Evolutionary conservation across 1,140 invertebrate species (phyloP).

Genomic region (Drosophila bocki): DNA sequence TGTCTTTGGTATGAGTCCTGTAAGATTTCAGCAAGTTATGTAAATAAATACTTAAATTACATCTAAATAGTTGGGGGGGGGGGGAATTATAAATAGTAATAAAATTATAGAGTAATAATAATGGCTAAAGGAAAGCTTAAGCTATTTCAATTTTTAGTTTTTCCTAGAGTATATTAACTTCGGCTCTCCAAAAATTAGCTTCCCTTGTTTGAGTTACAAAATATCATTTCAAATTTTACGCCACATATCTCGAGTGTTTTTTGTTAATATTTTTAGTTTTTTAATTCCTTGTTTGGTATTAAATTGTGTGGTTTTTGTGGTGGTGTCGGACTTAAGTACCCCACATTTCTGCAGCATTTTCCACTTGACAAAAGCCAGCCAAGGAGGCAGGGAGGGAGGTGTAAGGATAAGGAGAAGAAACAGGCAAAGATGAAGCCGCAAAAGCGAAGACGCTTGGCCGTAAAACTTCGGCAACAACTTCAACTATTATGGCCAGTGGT

Average conservation of each 20-base stretch:
- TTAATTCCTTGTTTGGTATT: conserved; percentile 67
- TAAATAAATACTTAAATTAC: neutral
- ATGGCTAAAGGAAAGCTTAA: neutral
- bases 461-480: conserved; percentile 65
- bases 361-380: conserved; percentile 68
- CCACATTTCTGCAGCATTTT: conserved; percentile 76
- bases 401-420: conserved; percentile 11
- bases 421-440: conserved; percentile 71
- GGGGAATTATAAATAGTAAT: neutral
- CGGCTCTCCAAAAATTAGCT: neutral
- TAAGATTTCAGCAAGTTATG: neutral
- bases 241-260: conserved; percentile 8
- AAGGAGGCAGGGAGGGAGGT: conserved; percentile 2
- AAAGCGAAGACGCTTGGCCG: conserved; percentile 58
- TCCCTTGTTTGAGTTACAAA: conserved; percentile 27
- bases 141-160: neutral
- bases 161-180: neutral
- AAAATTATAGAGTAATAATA: neutral
- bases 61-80: neutral
- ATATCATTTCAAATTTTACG: conserved; percentile 42
- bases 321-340: conserved; percentile 69
- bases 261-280: conserved; percentile 2
- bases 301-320: conserved; percentile 81
- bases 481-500: conserved; percentile 78
- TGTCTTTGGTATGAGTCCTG: conserved; percentile 2